Conservation (phyloP, 2,113 vertebrate species). For the Machaerirhynchus nigripectus region DNA sequence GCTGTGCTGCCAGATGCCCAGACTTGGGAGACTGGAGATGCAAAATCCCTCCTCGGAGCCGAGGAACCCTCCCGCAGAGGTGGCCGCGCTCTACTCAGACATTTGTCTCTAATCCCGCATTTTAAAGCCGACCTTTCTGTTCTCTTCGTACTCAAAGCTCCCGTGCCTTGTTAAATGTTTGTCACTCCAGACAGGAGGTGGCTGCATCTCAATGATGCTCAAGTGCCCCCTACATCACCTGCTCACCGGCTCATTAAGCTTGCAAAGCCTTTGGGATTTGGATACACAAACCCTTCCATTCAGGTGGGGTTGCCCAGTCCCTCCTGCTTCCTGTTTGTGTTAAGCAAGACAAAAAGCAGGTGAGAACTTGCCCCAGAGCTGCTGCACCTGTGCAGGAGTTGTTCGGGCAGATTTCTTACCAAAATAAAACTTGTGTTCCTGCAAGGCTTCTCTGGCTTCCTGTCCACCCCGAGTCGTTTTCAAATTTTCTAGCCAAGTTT, state of each 20-base stretch:
- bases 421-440: not conserved
- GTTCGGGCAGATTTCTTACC: not conserved
- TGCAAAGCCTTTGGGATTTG: slow-evolving; percentile 23
- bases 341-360: slow-evolving; percentile 33
- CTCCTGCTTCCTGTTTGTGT: not conserved
- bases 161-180: not conserved
- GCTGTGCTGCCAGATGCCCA: not conserved
- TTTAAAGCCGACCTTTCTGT: not conserved
- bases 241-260: not conserved
- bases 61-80: not conserved
- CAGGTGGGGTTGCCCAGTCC: not conserved
- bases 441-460: not conserved
- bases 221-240: not conserved
- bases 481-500: not conserved
- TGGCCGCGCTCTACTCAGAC: not conserved
- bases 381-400: not conserved
- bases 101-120: not conserved
- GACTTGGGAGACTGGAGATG: not conserved
- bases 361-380: not conserved
- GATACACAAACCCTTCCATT: slow-evolving; percentile 1
- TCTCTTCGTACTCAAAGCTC: not conserved
- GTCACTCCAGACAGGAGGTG: not conserved
- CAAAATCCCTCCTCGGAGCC: not conserved
- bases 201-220: slow-evolving; percentile 33
- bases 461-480: not conserved